These are phyloP conservation scores for Melolontha melolontha DNA, from an alignment of 2,888 invertebrate genomes.

Conservation along the genomic window DNA sequence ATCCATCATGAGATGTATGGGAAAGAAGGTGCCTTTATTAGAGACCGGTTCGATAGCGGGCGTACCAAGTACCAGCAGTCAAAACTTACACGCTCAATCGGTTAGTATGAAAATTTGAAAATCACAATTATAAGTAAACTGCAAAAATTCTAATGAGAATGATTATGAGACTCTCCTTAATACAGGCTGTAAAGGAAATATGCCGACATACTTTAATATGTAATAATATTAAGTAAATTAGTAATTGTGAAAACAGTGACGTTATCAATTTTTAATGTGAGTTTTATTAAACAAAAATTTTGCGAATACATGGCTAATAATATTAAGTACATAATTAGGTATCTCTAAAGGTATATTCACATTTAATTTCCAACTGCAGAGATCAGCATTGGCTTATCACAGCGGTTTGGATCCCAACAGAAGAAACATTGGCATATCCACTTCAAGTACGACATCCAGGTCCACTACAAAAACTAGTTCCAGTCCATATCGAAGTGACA, in stretches of 20 bases:
- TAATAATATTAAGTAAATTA: too few species aligned
- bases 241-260: too few species aligned
- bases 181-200: too few species aligned
- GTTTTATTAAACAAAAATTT: too few species aligned
- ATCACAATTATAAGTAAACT: neutral
- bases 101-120: slow-evolving; percentile 59
- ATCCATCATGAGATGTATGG: slow-evolving; percentile 79
- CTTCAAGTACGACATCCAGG: slow-evolving; percentile 93
- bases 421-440: slow-evolving; percentile 91
- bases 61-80: slow-evolving; percentile 78
- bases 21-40: slow-evolving; percentile 83
- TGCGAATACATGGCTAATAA: too few species aligned
- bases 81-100: slow-evolving; percentile 76
- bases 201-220: too few species aligned
- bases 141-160: too few species aligned
- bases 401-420: slow-evolving; percentile 74
- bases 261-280: too few species aligned
- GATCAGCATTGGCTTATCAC: slow-evolving; percentile 87
- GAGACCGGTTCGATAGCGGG: slow-evolving; percentile 78
- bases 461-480: slow-evolving; percentile 96
- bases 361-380: slow-evolving; percentile 61
- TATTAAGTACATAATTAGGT: too few species aligned
- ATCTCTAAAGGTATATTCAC: too few species aligned
- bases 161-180: too few species aligned
- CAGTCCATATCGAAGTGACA: slow-evolving; percentile 90